These are phyloP conservation scores for Odontamblyopus lacepedii DNA, from an alignment of 2,797 vertebrate genomes.

Conservation along the genomic window DNA sequence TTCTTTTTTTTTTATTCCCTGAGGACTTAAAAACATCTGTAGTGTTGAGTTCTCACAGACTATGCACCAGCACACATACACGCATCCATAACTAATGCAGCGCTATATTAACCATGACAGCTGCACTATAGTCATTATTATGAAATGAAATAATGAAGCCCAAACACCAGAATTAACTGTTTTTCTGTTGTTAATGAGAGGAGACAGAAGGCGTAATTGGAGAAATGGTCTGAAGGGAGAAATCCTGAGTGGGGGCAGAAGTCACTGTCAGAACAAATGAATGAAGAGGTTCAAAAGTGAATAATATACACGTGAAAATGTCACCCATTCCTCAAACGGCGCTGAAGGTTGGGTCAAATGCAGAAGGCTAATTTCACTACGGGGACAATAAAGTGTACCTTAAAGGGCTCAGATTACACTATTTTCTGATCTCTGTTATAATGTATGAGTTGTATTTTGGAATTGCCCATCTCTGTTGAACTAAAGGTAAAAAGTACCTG, in stretches of 20 bases:
- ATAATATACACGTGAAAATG: too few relatives aligned
- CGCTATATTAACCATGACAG: conserved; percentile 12
- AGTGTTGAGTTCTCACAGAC: background rate
- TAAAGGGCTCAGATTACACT: too few relatives aligned
- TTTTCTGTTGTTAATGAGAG: conserved; percentile 8
- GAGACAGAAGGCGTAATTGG: conserved; percentile 1
- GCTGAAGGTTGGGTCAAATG: too few relatives aligned
- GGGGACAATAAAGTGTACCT: too few relatives aligned
- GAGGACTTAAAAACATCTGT: background rate
- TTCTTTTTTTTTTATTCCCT: too few relatives aligned
- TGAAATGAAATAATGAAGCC: background rate
- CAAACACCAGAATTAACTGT: background rate
- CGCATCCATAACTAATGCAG: conserved; percentile 4
- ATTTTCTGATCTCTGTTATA: too few relatives aligned
- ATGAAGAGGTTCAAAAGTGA: background rate
- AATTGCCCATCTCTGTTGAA: too few relatives aligned
- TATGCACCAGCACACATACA: too few relatives aligned
- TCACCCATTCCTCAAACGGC: too few relatives aligned
- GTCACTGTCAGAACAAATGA: background rate
- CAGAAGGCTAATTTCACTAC: too few relatives aligned
- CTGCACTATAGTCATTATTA: background rate
- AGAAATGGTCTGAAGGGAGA: conserved; percentile 8
- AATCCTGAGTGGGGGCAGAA: background rate
- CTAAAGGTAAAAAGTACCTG: too few relatives aligned
- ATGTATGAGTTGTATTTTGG: too few relatives aligned